Evolutionary conservation across 1,140 invertebrate genomes (phyloP).

Genomic region (Ridgeia piscesae): DNA sequence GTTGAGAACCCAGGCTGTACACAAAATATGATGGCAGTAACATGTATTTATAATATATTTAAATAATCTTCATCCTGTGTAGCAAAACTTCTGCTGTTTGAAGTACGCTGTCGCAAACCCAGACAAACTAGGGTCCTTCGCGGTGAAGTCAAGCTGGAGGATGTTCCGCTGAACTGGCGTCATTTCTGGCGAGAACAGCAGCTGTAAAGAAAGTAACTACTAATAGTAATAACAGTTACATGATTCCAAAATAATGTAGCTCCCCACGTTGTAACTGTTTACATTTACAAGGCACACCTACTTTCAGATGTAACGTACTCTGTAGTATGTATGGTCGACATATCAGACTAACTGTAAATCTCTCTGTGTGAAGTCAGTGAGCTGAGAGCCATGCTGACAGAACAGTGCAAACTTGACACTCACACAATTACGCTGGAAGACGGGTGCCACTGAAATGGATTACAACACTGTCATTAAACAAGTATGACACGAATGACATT

Average conservation of each 20-base stretch:
- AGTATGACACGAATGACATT: not conserved
- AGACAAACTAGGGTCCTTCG: not conserved
- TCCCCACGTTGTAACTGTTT: not conserved
- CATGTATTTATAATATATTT: not conserved
- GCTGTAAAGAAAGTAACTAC: not conserved
- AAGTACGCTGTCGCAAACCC: not conserved
- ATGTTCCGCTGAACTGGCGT: not conserved
- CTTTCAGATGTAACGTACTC: not conserved
- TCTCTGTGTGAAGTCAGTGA: not conserved
- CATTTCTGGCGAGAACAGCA: not conserved
- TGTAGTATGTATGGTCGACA: too few relatives aligned
- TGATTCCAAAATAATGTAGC: not conserved
- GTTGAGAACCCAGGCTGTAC: too few relatives aligned
- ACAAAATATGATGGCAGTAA: not conserved
- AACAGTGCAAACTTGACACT: not conserved
- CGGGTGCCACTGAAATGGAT: not conserved
- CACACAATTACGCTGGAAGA: not conserved
- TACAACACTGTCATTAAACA: not conserved
- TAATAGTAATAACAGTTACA: not conserved
- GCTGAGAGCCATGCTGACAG: not conserved
- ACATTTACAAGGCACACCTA: not conserved
- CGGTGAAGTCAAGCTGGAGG: not conserved
- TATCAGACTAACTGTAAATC: too few relatives aligned
- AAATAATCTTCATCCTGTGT: not conserved
- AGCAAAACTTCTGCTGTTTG: not conserved